These are phyloP conservation scores for Hozukius guyotensis DNA, from an alignment of 2,797 vertebrate genomes.

Conservation along the genomic window DNA sequence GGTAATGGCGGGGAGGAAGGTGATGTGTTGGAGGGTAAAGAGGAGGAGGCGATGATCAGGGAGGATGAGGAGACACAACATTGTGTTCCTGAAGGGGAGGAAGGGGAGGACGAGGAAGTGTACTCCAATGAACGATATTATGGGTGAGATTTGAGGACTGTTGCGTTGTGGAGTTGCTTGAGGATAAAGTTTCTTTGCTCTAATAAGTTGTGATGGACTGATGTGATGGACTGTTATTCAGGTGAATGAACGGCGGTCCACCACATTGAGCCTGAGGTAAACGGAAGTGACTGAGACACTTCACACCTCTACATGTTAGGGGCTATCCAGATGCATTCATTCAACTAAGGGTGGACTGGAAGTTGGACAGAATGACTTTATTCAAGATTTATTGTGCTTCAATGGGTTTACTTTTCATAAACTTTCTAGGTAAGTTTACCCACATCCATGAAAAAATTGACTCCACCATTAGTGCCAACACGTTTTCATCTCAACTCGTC, in stretches of 20 bases:
- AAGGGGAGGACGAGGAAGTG: background rate
- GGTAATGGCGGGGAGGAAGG: background rate
- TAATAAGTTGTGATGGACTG: background rate
- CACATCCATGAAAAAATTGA: background rate
- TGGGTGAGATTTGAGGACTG: slow-evolving; percentile 5
- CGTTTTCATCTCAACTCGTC: too few species aligned
- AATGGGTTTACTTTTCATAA: background rate
- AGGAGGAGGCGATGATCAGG: background rate
- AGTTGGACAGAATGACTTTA: background rate
- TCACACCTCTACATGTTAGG: background rate
- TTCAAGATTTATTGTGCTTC: background rate
- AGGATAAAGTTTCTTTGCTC: background rate
- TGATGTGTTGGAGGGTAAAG: background rate
- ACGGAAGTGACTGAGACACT: background rate
- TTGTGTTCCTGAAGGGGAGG: background rate
- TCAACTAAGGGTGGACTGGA: background rate
- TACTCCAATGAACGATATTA: slow-evolving; percentile 34
- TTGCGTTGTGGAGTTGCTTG: background rate
- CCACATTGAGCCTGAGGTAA: background rate
- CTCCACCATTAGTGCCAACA: background rate
- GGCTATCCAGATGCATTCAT: background rate
- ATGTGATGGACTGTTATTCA: background rate
- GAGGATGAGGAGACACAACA: background rate
- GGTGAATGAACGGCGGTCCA: accelerated
- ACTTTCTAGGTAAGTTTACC: too few species aligned